Evolutionary conservation across 2,888 invertebrate genomes (phyloP).

Genomic region (Tortricodes alternella): DNA sequence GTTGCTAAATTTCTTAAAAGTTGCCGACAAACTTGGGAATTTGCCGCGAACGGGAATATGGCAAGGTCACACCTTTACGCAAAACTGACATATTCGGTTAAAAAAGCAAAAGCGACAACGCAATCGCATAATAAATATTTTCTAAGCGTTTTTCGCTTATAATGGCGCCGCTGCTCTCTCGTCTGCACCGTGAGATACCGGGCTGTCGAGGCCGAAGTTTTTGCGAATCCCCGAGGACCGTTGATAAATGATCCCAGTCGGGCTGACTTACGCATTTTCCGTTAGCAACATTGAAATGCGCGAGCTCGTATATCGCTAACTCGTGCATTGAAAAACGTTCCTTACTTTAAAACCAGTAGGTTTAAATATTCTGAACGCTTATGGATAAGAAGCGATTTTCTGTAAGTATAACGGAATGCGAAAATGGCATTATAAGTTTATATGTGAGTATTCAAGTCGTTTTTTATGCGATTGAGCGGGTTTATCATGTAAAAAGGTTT

Average conservation of each 20-base stretch:
- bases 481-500: slow-evolving; percentile 14
- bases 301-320: not conserved
- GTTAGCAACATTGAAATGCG: not conserved
- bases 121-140: not conserved
- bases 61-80: too few species aligned
- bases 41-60: too few species aligned
- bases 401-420: too few species aligned
- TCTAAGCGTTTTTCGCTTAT: not conserved
- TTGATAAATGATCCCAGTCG: slow-evolving; percentile 25
- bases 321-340: not conserved
- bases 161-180: not conserved
- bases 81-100: not conserved
- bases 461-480: slow-evolving; percentile 24
- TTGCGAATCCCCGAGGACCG: slow-evolving; percentile 11
- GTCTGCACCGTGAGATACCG: slow-evolving; percentile 10
- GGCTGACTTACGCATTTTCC: slow-evolving; percentile 29
- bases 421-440: slow-evolving; percentile 10
- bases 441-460: slow-evolving; percentile 17
- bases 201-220: slow-evolving; percentile 17
- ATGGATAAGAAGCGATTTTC: too few species aligned
- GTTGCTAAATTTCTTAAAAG: too few species aligned
- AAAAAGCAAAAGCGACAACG: not conserved
- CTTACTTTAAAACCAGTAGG: too few species aligned
- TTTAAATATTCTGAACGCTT: too few species aligned
- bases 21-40: too few species aligned